phyloP scores from a whole-genome alignment of 2,888 invertebrate species.

The Eupelmus urozonus region DNA sequence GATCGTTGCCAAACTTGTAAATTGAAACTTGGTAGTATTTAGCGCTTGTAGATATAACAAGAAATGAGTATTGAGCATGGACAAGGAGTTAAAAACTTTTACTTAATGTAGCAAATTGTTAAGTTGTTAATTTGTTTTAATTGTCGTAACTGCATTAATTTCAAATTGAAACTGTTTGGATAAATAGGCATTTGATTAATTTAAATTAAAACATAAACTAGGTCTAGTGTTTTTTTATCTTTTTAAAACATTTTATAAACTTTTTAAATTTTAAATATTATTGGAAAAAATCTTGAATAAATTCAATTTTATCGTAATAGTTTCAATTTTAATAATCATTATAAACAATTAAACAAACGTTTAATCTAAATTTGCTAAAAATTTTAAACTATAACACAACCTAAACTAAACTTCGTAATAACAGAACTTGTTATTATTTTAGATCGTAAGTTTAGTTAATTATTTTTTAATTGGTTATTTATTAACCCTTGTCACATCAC shows the following conservation, averaged over 20 bases:
- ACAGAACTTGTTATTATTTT: constrained; percentile 45
- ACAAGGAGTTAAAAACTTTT: constrained; percentile 32
- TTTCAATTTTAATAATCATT: too few relatives aligned
- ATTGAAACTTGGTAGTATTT: constrained; percentile 41
- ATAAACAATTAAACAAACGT: too few relatives aligned
- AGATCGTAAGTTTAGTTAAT: constrained; percentile 51
- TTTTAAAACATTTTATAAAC: too few relatives aligned
- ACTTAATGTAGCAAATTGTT: neutral
- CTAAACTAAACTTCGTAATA: constrained; percentile 54
- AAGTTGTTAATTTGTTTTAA: too few relatives aligned
- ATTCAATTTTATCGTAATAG: too few relatives aligned
- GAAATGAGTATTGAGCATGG: constrained; percentile 56
- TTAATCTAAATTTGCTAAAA: constrained; percentile 5
- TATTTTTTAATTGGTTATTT: constrained; percentile 38
- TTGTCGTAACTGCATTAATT: neutral
- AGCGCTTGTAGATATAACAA: constrained; percentile 46
- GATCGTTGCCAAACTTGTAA: constrained; percentile 58
- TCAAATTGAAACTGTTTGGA: neutral
- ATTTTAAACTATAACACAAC: constrained; percentile 7
- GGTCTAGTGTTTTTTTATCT: neutral
- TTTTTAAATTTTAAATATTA: neutral
- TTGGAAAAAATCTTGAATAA: neutral
- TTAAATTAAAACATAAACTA: too few relatives aligned
- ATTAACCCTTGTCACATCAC: constrained; percentile 43
- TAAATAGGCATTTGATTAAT: neutral